Evolutionary conservation across 2,888 invertebrate genomes (phyloP), one percentile per base, ranked within the genome.

Genomic region (Ophion obscuratus): DNA sequence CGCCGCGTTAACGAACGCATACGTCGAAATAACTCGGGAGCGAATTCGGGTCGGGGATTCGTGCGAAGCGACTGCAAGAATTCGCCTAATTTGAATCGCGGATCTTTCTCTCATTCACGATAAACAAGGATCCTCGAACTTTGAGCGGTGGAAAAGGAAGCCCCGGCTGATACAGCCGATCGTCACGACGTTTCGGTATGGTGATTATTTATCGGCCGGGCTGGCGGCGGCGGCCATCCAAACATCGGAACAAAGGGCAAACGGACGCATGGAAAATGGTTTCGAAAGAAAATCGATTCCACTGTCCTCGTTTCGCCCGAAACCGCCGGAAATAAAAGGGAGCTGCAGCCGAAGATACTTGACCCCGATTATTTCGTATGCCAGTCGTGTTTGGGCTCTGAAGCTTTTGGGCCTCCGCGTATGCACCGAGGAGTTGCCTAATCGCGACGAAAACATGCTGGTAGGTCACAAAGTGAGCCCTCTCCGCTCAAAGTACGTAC

Each of bases 381-480:
- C 40, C 61, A 27, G 40, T 74, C 62, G 53, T 0, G 44, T 62
- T 74, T 44, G 62, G 44, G 44, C 62, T 24, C 64, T 9, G 17
- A 31, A 76, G 62, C n/a, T 57, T 53, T 31, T 17, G 40, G 40
- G 67, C 27, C 67, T 6, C 5, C 0, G 36, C 36, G 36, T 36
- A 36, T 36, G 36, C 68, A 59, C 31, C 40, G 59, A 53, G 68
- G 24, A 67, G 70, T 66, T 40, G 73, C 36, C 59, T 67, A 57
- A 84, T 77, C 59, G 36, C 81, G 78, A 57, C 67, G 78, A 64
- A 67, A 75, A 83, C 14, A 61, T 83, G 83, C 79, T 83, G 85
- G 79, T 83, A 80, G 83, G 83, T 80, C 85, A 80, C 68, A 79
- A 73, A 57, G 76, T 62, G 74, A 82, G 61, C 73, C 53, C 17